Evolutionary conservation across 2,797 vertebrate genomes (phyloP).

Genomic region (Adelosebastes latens): DNA sequence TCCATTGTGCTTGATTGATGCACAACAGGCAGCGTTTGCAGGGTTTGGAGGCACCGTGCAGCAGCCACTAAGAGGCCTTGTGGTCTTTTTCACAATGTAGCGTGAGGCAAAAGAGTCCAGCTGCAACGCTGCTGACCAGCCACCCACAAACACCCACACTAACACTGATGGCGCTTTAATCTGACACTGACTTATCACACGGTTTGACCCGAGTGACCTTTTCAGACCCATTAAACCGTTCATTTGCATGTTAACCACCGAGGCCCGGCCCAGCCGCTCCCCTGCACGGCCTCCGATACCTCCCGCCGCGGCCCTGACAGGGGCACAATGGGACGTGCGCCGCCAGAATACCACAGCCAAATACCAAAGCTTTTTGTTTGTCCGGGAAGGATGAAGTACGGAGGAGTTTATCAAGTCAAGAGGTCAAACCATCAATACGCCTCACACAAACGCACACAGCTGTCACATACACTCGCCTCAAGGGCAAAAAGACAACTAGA

Average conservation of each 20-base stretch:
- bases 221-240: slow-evolving; percentile 70
- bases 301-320: slow-evolving; percentile 54
- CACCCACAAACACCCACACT: slow-evolving; percentile 41
- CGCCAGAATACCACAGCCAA: slow-evolving; percentile 44
- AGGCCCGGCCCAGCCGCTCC: slow-evolving; percentile 30
- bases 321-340: slow-evolving; percentile 57
- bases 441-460: slow-evolving; percentile 47
- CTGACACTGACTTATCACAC: slow-evolving; percentile 76
- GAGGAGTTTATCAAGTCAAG: slow-evolving; percentile 69
- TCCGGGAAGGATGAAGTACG: slow-evolving; percentile 61
- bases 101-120: slow-evolving; percentile 43
- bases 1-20: slow-evolving; percentile 32
- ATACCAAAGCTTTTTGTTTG: slow-evolving; percentile 54
- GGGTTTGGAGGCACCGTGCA: background rate
- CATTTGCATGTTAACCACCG: slow-evolving; percentile 82
- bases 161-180: slow-evolving; percentile 39
- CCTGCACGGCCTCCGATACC: background rate
- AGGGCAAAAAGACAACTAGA: slow-evolving; percentile 36
- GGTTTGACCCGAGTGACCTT: slow-evolving; percentile 70
- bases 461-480: slow-evolving; percentile 30
- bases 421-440: slow-evolving; percentile 69
- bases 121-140: slow-evolving; percentile 48
- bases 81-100: slow-evolving; percentile 22
- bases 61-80: background rate
- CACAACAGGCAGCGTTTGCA: background rate